Percentiles rank a stretch among this genome's conserved stretches.
Conservation (phyloP, 2,113 vertebrate species). For the Melanostigma gelatinosum region DNA sequence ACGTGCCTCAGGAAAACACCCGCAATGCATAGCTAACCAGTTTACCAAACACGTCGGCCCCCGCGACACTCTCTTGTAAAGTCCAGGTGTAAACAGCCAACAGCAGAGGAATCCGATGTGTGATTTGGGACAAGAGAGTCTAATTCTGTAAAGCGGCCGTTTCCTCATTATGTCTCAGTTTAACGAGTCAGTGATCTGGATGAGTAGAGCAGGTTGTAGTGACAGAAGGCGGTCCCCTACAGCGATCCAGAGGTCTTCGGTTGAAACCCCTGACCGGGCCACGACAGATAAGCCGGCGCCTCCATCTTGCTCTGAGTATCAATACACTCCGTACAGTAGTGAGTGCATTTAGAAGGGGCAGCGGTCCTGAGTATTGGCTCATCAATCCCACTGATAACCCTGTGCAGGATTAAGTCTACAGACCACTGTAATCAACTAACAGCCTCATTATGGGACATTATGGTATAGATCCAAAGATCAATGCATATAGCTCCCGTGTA, state of each 20-base stretch:
- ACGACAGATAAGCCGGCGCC: conserved; percentile 34
- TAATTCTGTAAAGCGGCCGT: neutral
- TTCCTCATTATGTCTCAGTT: neutral
- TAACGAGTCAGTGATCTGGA: conserved; percentile 27
- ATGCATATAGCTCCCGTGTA: conserved; percentile 71
- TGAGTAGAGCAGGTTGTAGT: conserved; percentile 3
- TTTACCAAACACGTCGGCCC: conserved; percentile 50
- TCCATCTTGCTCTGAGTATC: conserved; percentile 59
- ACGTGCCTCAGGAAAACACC: conserved; percentile 59
- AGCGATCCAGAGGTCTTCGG: conserved; percentile 30
- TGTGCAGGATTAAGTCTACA: conserved; percentile 74
- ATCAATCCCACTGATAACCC: conserved; percentile 79
- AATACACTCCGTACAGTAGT: conserved; percentile 48
- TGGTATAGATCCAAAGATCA: conserved; percentile 81
- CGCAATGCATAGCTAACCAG: conserved; percentile 35
- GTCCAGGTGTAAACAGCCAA: neutral
- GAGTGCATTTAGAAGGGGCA: conserved; percentile 53
- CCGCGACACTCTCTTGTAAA: neutral
- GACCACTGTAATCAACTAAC: conserved; percentile 80
- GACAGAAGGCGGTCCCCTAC: conserved; percentile 16
- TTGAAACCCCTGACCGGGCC: conserved; percentile 40
- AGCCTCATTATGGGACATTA: conserved; percentile 81
- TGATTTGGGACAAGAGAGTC: neutral
- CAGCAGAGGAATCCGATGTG: too few relatives aligned
- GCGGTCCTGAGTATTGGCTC: conserved; percentile 55